Percentiles rank a stretch among this genome's conserved stretches.
Evolutionary conservation across 2,797 vertebrate species (phyloP).

Genomic region (Austrolebias charrua): DNA sequence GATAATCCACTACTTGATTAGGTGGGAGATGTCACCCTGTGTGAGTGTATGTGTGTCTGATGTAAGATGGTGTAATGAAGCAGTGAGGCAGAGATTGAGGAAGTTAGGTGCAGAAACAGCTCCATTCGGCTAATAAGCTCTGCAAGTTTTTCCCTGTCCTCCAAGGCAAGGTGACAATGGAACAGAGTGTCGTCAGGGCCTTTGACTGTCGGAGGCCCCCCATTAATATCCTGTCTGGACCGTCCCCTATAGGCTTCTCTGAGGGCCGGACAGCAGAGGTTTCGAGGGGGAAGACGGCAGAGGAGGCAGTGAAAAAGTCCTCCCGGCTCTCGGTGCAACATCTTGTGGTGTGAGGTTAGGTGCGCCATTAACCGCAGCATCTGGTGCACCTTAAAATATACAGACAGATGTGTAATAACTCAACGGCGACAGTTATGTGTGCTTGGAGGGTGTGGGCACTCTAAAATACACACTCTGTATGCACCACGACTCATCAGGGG

Average conservation of each 20-base stretch:
- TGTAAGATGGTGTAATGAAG: conserved; percentile 68
- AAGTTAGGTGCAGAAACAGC: conserved; percentile 47
- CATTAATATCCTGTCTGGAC: conserved; percentile 75
- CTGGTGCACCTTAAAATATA: conserved; percentile 54
- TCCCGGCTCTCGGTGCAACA: conserved; percentile 41
- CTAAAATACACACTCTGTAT: conserved; percentile 54
- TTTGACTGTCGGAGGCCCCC: conserved; percentile 64
- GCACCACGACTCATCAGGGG: conserved; percentile 28
- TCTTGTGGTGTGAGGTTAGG: conserved; percentile 60
- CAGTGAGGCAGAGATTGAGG: conserved; percentile 59
- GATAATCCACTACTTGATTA: conserved; percentile 83
- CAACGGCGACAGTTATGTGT: conserved; percentile 56
- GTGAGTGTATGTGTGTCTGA: conserved; percentile 25
- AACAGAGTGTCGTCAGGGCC: conserved; percentile 63
- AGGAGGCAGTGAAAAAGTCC: conserved; percentile 59
- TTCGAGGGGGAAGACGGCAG: conserved; percentile 17
- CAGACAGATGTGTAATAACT: conserved; percentile 68
- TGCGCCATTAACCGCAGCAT: conserved; percentile 71
- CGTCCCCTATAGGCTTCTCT: conserved; percentile 61
- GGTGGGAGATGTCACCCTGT: conserved; percentile 76
- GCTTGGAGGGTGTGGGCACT: conserved; percentile 44
- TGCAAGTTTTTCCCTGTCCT: conserved; percentile 74
- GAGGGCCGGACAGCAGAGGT: conserved; percentile 40
- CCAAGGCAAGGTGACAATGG: conserved; percentile 80
- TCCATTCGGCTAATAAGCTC: conserved; percentile 71